A percentile compares a stretch with the other conserved stretches of the same genome.
phyloP scores from a whole-genome alignment of 92 coral and sea anemone genomes.

The Pocillopora meandrina region DNA sequence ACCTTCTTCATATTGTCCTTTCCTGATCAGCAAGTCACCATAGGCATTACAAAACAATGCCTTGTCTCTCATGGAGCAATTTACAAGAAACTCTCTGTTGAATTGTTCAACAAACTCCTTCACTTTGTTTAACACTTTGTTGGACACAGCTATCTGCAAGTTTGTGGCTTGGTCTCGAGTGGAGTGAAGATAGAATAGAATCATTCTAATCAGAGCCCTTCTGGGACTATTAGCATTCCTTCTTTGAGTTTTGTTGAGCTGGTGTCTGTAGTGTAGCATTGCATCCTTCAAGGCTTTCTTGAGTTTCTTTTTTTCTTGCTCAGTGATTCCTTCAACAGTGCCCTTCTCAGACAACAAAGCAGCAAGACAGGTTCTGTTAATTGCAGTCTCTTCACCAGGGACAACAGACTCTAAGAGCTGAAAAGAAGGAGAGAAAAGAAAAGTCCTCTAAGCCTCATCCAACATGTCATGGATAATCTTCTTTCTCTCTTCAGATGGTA shows the following conservation, averaged over 20 bases:
- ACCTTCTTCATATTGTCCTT: conserved; percentile 37
- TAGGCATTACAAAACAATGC: conserved; percentile 31
- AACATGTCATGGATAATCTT: too few relatives aligned
- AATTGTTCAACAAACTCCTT: background rate
- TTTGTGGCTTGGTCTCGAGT: conserved; percentile 23
- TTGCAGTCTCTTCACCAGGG: conserved; percentile 32
- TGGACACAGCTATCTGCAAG: conserved; percentile 18
- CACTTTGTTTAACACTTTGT: background rate
- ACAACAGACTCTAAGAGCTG: conserved; percentile 38
- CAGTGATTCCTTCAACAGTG: conserved; percentile 3
- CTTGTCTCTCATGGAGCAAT: conserved; percentile 32
- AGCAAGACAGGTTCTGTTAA: conserved; percentile 28
- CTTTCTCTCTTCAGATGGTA: too few relatives aligned
- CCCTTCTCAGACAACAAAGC: conserved; percentile 46
- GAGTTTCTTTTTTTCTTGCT: background rate
- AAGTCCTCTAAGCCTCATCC: too few relatives aligned
- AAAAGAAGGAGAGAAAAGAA: too few relatives aligned
- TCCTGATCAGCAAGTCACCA: conserved; percentile 6
- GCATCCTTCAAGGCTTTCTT: conserved; percentile 13
- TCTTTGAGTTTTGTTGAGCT: conserved; percentile 1
- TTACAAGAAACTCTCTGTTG: background rate
- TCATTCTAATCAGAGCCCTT: conserved; percentile 3
- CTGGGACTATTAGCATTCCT: conserved; percentile 15
- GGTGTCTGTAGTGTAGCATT: conserved; percentile 21
- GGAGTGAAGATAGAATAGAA: conserved; percentile 18